A percentile compares a stretch with the other conserved stretches of the same genome.
Conservation (phyloP, 1,140 invertebrate genomes). For the Chionoecetes opilio region DNA sequence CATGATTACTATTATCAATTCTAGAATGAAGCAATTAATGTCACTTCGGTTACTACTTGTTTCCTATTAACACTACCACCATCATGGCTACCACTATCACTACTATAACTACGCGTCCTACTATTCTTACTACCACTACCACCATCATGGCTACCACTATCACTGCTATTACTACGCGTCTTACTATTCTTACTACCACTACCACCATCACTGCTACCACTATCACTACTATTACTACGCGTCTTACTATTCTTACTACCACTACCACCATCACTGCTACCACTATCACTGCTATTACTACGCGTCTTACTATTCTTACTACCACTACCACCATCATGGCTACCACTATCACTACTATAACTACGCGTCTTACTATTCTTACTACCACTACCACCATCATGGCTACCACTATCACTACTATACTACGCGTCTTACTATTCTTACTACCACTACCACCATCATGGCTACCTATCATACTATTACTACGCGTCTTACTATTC, state of each 20-base stretch:
- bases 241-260: background rate
- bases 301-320: too few species aligned
- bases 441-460: background rate
- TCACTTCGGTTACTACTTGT: too few species aligned
- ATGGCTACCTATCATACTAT: too few species aligned
- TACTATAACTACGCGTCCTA: background rate
- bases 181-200: background rate
- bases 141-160: background rate
- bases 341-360: too few species aligned
- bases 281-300: background rate
- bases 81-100: too few species aligned
- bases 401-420: too few species aligned
- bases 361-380: too few species aligned
- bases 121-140: background rate
- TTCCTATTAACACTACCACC: too few species aligned
- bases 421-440: background rate
- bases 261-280: background rate
- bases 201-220: background rate
- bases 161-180: background rate
- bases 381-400: too few species aligned
- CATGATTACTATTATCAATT: background rate
- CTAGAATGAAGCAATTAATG: background rate
- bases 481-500: background rate
- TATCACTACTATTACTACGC: background rate
- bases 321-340: too few species aligned